Conservation (phyloP, 2,113 vertebrate genomes). For the Chascanopsetta lugubris region DNA sequence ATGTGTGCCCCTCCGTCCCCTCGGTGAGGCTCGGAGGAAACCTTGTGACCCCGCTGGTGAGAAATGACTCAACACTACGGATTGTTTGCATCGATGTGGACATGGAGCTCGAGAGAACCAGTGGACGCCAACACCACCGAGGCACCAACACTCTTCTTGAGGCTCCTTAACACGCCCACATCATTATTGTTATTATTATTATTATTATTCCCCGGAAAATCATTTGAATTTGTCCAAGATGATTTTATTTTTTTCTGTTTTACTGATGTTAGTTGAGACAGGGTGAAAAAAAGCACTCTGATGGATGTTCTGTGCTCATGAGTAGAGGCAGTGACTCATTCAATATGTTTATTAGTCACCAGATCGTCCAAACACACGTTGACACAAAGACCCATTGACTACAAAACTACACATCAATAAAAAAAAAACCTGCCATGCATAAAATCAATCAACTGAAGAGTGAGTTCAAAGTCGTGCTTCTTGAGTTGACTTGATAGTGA, state of each 20-base stretch:
- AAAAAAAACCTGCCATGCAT: slow-evolving; percentile 39
- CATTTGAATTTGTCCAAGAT: too few species aligned
- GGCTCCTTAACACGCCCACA: too few species aligned
- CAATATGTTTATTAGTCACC: slow-evolving; percentile 64
- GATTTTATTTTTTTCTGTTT: too few species aligned
- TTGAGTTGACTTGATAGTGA: slow-evolving; percentile 24
- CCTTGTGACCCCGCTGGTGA: slow-evolving; percentile 33
- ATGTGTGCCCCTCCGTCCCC: slow-evolving; percentile 52
- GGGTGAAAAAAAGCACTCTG: too few species aligned
- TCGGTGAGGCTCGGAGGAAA: slow-evolving; percentile 43
- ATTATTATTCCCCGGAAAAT: too few species aligned
- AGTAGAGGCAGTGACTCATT: not conserved
- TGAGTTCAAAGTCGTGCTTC: slow-evolving; percentile 19
- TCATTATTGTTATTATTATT: too few species aligned
- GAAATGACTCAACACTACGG: slow-evolving; percentile 28
- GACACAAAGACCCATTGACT: slow-evolving; percentile 30
- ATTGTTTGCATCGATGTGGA: not conserved
- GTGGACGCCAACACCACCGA: too few species aligned
- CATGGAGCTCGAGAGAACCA: not conserved
- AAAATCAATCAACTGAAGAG: slow-evolving; percentile 29
- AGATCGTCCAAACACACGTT: slow-evolving; percentile 45
- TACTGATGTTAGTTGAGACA: too few species aligned
- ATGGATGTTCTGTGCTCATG: too few species aligned
- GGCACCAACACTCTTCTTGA: too few species aligned
- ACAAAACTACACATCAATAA: slow-evolving; percentile 32